Base-by-base conservation (phyloP, 2,797 vertebrate genomes). In the Hapalemur alaotrensis region DNA sequence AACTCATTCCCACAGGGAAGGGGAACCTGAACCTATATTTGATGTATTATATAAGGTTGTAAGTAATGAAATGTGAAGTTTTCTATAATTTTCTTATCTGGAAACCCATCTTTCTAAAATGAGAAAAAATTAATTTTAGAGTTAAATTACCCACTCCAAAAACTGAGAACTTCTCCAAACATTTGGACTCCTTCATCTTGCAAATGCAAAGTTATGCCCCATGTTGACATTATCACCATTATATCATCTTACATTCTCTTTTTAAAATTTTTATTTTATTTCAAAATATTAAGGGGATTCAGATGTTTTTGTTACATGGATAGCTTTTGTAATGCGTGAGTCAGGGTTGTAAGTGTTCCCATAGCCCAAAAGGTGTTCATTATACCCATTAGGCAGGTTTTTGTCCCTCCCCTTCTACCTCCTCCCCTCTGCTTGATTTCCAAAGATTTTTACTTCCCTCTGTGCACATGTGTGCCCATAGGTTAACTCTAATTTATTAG, bases 81-180 rank as follows among this genome's bases (percentile, higher is more conserved):
- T 92, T 25, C 17, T 90, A 9, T 92, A 54, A 76, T 82, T 92
- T 95, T 94, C 25, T 87, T 90, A 65, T 54, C 75, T 92, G 32
- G n/a, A 91, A 92, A 63, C 0, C 15, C 1, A 61, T 67, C 48
- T 73, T 95, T 96, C 57, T 61, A 38, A 91, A 89, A 79, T 54
- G 41, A 91, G 13, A 83, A 30, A 73, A 81, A 63, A 3, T 88
- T 75, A 61, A 73, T 70, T 96, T 83, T 86, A 89, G 35, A 79
- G 25, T 78, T 70, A 83, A 96, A 57, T 23, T 63, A 63, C 18
- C 3, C 41, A 57, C 69, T 91, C 43, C 17, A 83, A 93, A 32
- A 90, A 88, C 28, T 67, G 18, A 91, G 61, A 85, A 90, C 8
- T 70, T 85, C 20, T 75, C 83, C 46, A 89, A 59, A 79, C 15